Evolutionary conservation across 2,888 invertebrate species (phyloP).

Genomic region (Drosophila hamatofila): DNA sequence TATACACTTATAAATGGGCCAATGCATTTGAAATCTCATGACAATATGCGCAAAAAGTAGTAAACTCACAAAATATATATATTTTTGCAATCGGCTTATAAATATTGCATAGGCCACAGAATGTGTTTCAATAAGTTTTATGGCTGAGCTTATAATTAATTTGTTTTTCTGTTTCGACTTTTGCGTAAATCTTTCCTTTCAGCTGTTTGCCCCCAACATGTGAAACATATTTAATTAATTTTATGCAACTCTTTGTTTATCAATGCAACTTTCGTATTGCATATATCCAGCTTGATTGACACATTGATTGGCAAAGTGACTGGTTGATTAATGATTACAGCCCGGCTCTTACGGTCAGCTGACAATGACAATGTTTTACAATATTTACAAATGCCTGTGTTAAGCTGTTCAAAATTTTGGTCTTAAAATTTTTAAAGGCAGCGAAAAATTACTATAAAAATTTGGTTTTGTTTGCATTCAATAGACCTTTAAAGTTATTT

Average conservation of each 20-base stretch:
- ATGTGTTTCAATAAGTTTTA: constrained; percentile 9
- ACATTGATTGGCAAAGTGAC: neutral
- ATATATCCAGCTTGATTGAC: constrained; percentile 1
- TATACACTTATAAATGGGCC: constrained; percentile 45
- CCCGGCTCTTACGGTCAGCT: neutral
- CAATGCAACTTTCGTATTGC: neutral
- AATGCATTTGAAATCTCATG: constrained; percentile 39
- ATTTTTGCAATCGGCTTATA: constrained; percentile 14
- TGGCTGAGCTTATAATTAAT: constrained; percentile 8
- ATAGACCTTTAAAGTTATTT: too few species aligned
- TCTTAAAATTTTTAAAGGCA: neutral
- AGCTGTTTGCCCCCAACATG: neutral
- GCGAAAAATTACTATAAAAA: too few species aligned
- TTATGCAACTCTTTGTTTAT: neutral
- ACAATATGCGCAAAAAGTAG: constrained; percentile 41
- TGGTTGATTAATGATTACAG: neutral
- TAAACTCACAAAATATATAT: constrained; percentile 13
- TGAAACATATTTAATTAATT: constrained; percentile 14
- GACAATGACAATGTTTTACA: neutral
- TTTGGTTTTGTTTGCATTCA: too few species aligned
- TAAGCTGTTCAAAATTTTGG: neutral
- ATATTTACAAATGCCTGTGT: neutral
- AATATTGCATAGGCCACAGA: constrained; percentile 7
- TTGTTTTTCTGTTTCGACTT: neutral
- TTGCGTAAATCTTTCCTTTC: neutral